Conservation (phyloP, 2,888 invertebrate species). For the Macrosiphum euphorbiae region DNA sequence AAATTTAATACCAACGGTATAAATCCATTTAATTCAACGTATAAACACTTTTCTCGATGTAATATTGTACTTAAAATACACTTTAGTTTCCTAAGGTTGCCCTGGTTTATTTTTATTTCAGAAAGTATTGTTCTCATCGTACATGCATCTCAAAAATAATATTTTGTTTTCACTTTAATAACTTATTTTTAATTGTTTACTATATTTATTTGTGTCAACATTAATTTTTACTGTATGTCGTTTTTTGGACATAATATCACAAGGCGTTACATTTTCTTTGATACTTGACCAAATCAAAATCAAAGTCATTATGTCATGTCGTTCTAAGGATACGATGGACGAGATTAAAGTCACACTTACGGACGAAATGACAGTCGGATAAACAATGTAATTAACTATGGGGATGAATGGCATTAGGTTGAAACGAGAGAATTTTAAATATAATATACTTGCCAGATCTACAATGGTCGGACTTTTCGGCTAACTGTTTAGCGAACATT, state of each 20-base stretch:
- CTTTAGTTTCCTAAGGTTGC: neutral
- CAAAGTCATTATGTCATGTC: neutral
- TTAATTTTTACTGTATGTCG: neutral
- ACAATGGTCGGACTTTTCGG: neutral
- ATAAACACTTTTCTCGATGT: neutral
- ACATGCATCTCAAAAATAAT: neutral
- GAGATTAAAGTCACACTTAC: neutral
- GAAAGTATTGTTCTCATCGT: too few species aligned
- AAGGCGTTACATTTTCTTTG: neutral
- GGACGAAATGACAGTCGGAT: neutral
- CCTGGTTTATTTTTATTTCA: neutral
- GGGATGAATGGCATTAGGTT: neutral
- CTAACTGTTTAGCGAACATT: neutral
- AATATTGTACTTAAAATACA: neutral
- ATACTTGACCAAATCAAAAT: neutral
- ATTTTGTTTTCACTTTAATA: neutral
- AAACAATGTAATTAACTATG: slow-evolving; percentile 3
- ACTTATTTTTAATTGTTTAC: neutral
- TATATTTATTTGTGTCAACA: neutral
- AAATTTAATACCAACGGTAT: neutral
- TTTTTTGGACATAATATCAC: neutral
- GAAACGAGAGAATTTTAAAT: neutral
- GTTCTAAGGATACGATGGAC: neutral
- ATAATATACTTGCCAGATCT: slow-evolving; percentile 24
- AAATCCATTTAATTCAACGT: neutral